phyloP scores from a whole-genome alignment of 2,113 vertebrate species.

The Oreochromis niloticus region DNA sequence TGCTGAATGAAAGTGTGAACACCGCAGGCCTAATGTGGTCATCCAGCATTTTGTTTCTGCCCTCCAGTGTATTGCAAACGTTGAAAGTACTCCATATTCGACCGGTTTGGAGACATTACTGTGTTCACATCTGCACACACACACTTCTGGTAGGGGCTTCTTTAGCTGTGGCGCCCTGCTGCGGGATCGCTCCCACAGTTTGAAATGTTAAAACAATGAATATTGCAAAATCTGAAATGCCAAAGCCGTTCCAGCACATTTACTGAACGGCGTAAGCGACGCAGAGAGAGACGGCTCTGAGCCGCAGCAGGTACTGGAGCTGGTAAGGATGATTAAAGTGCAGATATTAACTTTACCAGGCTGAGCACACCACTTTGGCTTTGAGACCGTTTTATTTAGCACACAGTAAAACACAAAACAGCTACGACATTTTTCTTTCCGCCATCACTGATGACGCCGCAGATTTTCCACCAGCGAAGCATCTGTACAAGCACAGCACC shows the following conservation, averaged over 20 bases:
- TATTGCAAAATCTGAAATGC: not conserved
- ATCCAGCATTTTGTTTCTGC: slow-evolving; percentile 2
- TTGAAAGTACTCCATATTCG: not conserved
- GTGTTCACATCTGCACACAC: not conserved
- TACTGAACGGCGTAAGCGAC: not conserved
- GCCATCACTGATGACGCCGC: not conserved
- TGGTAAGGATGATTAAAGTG: fast-evolving
- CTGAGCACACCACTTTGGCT: not conserved
- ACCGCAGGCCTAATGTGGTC: slow-evolving; percentile 33
- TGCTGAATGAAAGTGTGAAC: not conserved
- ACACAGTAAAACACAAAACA: not conserved
- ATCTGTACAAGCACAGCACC: not conserved
- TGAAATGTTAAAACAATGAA: slow-evolving; percentile 16
- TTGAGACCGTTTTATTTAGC: not conserved
- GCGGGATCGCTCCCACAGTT: not conserved
- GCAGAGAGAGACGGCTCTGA: not conserved
- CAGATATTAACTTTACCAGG: not conserved
- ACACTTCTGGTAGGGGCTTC: not conserved
- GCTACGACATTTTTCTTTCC: not conserved
- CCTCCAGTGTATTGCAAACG: slow-evolving; percentile 17
- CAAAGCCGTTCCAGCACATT: not conserved
- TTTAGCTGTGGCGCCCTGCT: not conserved
- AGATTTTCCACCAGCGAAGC: not conserved
- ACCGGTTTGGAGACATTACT: not conserved
- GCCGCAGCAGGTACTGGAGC: not conserved